phyloP scores from a whole-genome alignment of 2,113 vertebrate genomes.

The Nicator chloris region DNA sequence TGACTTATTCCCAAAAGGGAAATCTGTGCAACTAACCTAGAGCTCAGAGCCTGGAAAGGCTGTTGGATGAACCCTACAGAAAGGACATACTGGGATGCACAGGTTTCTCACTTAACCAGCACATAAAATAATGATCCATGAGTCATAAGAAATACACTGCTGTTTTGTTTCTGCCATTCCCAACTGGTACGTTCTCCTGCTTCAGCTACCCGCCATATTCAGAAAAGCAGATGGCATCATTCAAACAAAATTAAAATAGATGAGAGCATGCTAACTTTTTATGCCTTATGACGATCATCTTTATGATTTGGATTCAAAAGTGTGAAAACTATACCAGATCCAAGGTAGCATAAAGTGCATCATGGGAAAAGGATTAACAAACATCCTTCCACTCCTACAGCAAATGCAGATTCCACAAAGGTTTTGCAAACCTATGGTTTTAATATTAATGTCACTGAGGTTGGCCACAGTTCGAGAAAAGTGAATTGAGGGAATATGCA shows the following conservation, averaged over 20 bases:
- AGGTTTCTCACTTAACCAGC: not conserved
- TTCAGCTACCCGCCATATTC: not conserved
- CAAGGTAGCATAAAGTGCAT: not conserved
- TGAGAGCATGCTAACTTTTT: conserved; percentile 22
- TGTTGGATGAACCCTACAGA: not conserved
- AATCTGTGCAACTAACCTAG: not conserved
- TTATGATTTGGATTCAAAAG: not conserved
- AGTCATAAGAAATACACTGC: not conserved
- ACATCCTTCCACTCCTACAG: not conserved
- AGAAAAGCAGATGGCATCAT: conserved; percentile 49
- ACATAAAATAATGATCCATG: not conserved
- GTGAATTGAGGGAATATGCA: not conserved
- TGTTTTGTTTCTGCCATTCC: not conserved
- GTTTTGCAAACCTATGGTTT: not conserved
- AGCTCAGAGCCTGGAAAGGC: not conserved
- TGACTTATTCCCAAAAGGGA: not conserved
- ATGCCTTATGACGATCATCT: not conserved
- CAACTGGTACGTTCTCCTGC: not conserved
- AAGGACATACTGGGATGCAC: not conserved
- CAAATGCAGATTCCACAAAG: not conserved
- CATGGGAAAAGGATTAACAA: not conserved
- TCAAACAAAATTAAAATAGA: conserved; percentile 46
- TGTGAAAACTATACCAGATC: not conserved
- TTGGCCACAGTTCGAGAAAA: not conserved
- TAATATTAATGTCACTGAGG: not conserved